Evolutionary conservation across 2,888 invertebrate species (phyloP), one percentile per base, ranked within the genome.

Genomic region (Seira ritae): DNA sequence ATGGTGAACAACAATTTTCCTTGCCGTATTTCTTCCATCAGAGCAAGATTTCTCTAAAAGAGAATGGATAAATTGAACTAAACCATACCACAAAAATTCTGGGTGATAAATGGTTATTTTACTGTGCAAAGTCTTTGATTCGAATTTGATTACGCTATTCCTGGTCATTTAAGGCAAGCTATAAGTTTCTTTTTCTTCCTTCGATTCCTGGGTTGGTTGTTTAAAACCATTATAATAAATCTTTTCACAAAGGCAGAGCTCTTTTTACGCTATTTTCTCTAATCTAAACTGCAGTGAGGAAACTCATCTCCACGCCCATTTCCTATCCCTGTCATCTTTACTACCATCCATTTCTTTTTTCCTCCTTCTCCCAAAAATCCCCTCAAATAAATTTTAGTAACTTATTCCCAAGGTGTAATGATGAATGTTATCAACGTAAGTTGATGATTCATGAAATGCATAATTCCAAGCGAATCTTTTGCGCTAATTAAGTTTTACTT

Each of bases 141-240:
- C 88, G 89, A 89, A 88, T 89, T 89, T 89, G 89, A 89, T 89
- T 89, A 87, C 87, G 86, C 84, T 88, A 87, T 89, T 87, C 88
- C 87, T 88, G 87, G 86, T 88, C 88, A 89, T 88, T 89, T 87
- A 85, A 86, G 86, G 86, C 82, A 85, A 87, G 69, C 3, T 31
- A 31, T 31, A 31, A 8, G 8, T 31, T 31, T 31, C 2, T 2
- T 4, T 2, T 31, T 4, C 31, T 31, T 8, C 31, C 2, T 31
- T n/a, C n/a, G 31, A 8, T 31, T 31, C 8, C 31, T 31, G 31
- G 31, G 31, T 31, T 31, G 31, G 31, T 31, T 31, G n/a, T 31
- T 31, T 31, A 31, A 31, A 31, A 31, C 74, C 74, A 74, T 74
- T 74, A 66, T 42, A 74, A 74, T 74, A 74, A 74, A 74, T 74